These are phyloP conservation scores for Miltochrista miniata DNA, from an alignment of 2,888 invertebrate species.

Conservation along the genomic window DNA sequence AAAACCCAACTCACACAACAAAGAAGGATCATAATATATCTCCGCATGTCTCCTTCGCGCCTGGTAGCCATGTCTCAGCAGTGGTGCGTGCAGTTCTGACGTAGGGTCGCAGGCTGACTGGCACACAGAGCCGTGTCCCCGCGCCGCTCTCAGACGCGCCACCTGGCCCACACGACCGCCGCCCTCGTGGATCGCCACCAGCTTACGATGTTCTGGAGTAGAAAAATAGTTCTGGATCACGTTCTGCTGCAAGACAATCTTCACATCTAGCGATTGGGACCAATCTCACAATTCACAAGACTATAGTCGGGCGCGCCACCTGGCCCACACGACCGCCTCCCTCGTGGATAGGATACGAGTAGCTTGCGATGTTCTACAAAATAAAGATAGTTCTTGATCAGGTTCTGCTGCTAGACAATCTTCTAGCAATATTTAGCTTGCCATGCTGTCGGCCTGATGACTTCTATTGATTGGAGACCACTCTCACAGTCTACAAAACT, in stretches of 20 bases:
- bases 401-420: too few relatives aligned
- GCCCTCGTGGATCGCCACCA: conserved; percentile 50
- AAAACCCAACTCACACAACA: conserved; percentile 50
- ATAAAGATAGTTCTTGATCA: background rate
- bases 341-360: conserved; percentile 59
- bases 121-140: conserved; percentile 49
- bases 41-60: conserved; percentile 84
- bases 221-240: too few relatives aligned
- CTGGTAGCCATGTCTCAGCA: conserved; percentile 86
- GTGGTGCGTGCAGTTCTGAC: conserved; percentile 86
- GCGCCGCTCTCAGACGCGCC: conserved; percentile 43
- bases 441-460: too few relatives aligned
- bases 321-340: conserved; percentile 51
- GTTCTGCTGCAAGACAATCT: too few relatives aligned
- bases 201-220: conserved; percentile 63
- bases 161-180: conserved; percentile 52
- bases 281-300: too few relatives aligned
- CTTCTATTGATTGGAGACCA: too few relatives aligned
- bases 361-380: conserved; percentile 66
- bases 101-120: conserved; percentile 78
- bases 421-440: too few relatives aligned
- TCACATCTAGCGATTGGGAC: too few relatives aligned
- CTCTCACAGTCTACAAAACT: too few relatives aligned
- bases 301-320: conserved; percentile 44
- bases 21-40: conserved; percentile 63